Conservation (phyloP, 2,113 vertebrate genomes). For the Oncorhynchus keta region DNA sequence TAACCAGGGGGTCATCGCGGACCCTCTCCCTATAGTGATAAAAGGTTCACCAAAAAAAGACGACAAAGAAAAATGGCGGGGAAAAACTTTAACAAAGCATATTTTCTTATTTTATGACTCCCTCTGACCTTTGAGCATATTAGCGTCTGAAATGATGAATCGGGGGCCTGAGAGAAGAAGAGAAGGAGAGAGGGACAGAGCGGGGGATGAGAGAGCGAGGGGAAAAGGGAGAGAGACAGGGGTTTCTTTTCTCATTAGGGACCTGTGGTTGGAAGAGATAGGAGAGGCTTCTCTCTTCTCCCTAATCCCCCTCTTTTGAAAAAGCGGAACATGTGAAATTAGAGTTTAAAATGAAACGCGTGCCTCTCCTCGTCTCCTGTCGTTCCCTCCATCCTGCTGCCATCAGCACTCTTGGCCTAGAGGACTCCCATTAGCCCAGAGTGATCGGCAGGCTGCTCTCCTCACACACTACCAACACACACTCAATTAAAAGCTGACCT, state of each 20-base stretch:
- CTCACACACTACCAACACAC: conserved; percentile 44
- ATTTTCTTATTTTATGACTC: conserved; percentile 67
- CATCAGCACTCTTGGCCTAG: conserved; percentile 58
- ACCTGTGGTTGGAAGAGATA: conserved; percentile 55
- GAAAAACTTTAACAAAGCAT: conserved; percentile 65
- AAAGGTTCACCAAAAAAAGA: conserved; percentile 48
- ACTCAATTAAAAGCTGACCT: conserved; percentile 76
- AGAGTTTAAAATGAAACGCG: conserved; percentile 58
- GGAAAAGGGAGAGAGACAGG: neutral
- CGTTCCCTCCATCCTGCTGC: conserved; percentile 36
- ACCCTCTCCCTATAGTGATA: conserved; percentile 46
- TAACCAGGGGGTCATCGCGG: conserved; percentile 35
- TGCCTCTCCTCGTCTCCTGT: conserved; percentile 10
- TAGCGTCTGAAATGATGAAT: conserved; percentile 70
- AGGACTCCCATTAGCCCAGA: conserved; percentile 65
- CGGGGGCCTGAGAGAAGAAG: conserved; percentile 23
- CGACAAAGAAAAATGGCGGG: conserved; percentile 37
- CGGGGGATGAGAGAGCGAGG: conserved; percentile 4
- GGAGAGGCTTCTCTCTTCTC: conserved; percentile 16
- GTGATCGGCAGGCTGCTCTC: conserved; percentile 56
- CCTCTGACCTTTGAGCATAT: conserved; percentile 71
- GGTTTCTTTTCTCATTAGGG: conserved; percentile 49
- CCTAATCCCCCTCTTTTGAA: conserved; percentile 46
- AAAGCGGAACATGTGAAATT: conserved; percentile 49
- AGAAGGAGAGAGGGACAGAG: conserved; percentile 10